Conservation (phyloP, 1,140 invertebrate genomes). For the Halesus radiatus region DNA sequence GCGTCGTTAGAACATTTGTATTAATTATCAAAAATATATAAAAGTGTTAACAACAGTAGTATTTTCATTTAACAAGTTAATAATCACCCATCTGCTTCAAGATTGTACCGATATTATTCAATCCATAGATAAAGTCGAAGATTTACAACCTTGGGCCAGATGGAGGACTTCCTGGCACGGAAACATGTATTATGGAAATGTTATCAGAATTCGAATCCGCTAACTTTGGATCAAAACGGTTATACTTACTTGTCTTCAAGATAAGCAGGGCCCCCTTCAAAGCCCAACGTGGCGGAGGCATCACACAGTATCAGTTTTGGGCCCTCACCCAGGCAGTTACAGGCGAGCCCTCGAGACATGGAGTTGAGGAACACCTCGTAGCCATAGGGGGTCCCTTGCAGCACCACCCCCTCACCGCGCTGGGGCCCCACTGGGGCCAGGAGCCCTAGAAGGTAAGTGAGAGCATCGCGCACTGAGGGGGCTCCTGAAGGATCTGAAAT, state of each 20-base stretch:
- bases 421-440: not conserved
- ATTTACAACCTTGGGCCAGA: no score
- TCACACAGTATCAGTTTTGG: slow-evolving; percentile 73
- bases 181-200: no score
- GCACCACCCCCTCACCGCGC: slow-evolving; percentile 59
- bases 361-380: slow-evolving; percentile 72
- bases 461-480: not conserved
- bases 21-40: no score
- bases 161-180: no score
- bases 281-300: slow-evolving; percentile 71
- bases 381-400: slow-evolving; percentile 68
- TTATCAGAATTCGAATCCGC: no score
- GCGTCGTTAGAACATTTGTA: no score
- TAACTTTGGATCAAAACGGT: no score
- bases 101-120: no score
- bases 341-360: slow-evolving; percentile 71
- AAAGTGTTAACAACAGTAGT: no score
- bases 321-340: slow-evolving; percentile 70
- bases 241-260: slow-evolving; percentile 43
- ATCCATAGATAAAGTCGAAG: no score
- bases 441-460: not conserved
- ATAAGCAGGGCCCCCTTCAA: slow-evolving; percentile 74
- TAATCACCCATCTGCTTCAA: no score
- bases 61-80: no score
- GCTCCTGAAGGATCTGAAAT: slow-evolving; percentile 2